Evolutionary conservation across 1,140 invertebrate genomes (phyloP).

Genomic region (Mya arenaria): DNA sequence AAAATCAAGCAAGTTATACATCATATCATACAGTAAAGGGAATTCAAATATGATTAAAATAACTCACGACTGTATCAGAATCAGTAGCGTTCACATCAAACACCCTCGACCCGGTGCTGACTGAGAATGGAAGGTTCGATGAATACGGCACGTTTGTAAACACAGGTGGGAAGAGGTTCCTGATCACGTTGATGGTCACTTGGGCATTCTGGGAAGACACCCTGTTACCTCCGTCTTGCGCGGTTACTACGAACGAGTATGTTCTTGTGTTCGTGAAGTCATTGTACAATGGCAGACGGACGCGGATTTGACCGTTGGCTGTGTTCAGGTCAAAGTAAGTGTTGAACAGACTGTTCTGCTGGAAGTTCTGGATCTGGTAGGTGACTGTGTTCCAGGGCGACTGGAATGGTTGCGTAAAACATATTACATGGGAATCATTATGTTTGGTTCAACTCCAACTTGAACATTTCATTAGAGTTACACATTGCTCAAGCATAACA

Average conservation of each 20-base stretch:
- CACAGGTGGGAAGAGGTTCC: constrained; percentile 85
- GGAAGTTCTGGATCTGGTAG: constrained; percentile 38
- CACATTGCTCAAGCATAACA: too few species aligned
- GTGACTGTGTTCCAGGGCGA: constrained; percentile 65
- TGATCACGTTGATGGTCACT: constrained; percentile 74
- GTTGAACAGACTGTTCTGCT: constrained; percentile 6
- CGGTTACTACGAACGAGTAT: constrained; percentile 64
- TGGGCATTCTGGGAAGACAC: constrained; percentile 47
- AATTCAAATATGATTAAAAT: too few species aligned
- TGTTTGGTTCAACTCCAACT: too few species aligned
- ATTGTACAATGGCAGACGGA: constrained; percentile 56
- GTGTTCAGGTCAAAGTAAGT: constrained; percentile 60
- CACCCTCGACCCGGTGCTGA: constrained; percentile 36
- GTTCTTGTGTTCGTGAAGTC: constrained; percentile 55
- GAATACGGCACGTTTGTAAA: constrained; percentile 85
- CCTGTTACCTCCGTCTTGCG: constrained; percentile 62
- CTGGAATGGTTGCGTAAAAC: too few species aligned
- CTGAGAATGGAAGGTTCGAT: constrained; percentile 60
- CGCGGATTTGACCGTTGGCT: constrained; percentile 53
- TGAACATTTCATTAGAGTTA: too few species aligned
- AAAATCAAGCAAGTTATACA: too few species aligned
- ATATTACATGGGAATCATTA: too few species aligned
- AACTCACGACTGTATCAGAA: constrained; percentile 65
- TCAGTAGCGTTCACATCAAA: constrained; percentile 68
- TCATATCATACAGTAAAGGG: too few species aligned